Percentiles rank a stretch among this genome's conserved stretches.
These are phyloP conservation scores for Lysandra bellargus DNA, from an alignment of 2,888 invertebrate genomes.

Conservation along the genomic window DNA sequence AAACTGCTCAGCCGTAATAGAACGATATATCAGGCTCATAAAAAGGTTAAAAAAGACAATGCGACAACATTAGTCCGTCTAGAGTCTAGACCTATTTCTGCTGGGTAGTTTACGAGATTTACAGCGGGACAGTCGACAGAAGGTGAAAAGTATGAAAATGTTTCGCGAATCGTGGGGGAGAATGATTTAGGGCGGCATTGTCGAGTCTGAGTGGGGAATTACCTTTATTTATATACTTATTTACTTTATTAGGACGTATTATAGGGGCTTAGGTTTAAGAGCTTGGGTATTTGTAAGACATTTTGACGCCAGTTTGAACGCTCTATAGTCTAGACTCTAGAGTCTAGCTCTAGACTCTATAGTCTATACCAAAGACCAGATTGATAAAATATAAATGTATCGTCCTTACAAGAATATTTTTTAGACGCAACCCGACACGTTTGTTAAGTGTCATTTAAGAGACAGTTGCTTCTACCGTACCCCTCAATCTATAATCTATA, in stretches of 20 bases:
- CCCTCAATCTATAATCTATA: no score
- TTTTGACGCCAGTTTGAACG: background rate
- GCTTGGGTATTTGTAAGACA: background rate
- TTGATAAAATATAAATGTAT: background rate
- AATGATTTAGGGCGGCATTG: constrained; percentile 36
- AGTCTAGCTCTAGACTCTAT: no score
- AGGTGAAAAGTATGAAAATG: constrained; percentile 44
- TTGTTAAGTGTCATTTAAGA: no score
- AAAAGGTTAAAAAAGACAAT: constrained; percentile 40
- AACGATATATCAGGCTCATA: constrained; percentile 41
- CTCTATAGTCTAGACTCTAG: background rate
- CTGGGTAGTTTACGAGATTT: constrained; percentile 46
- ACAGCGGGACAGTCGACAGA: constrained; percentile 38
- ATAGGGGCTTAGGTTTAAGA: background rate
- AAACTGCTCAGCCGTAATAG: constrained; percentile 21
- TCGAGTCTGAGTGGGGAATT: constrained; percentile 2
- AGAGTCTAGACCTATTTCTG: constrained; percentile 46
- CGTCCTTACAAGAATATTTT: no score
- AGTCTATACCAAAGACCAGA: background rate
- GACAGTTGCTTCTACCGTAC: no score
- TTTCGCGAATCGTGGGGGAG: constrained; percentile 43
- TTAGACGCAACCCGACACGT: no score
- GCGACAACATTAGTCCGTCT: constrained; percentile 42
- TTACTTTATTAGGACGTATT: background rate
- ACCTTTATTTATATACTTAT: constrained; percentile 10